Conservation (phyloP, 2,113 vertebrate species). For the Paracanthobrama guichenoti region DNA sequence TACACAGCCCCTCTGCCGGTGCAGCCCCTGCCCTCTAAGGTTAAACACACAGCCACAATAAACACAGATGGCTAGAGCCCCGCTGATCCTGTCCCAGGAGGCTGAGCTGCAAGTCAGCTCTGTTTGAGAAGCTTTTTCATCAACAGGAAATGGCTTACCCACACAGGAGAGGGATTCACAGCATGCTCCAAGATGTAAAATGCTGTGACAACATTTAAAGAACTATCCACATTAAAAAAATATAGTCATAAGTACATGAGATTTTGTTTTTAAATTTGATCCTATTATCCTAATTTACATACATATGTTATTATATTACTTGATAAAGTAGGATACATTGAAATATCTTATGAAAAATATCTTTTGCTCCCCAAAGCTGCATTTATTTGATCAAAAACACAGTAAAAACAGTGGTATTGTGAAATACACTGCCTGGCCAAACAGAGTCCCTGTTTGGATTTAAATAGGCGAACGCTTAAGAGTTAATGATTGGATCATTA, state of each 20-base stretch:
- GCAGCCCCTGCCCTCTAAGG: background rate
- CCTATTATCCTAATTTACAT: background rate
- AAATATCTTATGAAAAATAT: background rate
- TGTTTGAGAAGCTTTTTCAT: conserved; percentile 8
- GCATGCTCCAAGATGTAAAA: background rate
- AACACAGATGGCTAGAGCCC: conserved; percentile 9
- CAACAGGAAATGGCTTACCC: background rate
- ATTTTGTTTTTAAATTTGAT: no score
- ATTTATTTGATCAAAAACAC: background rate
- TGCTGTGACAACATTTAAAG: background rate
- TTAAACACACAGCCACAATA: conserved; percentile 31
- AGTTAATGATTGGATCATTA: no score
- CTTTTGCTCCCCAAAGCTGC: background rate
- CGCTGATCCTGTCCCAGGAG: background rate
- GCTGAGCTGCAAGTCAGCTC: background rate
- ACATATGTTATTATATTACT: background rate
- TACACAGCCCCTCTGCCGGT: conserved; percentile 13
- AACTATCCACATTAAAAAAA: background rate
- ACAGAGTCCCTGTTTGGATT: no score
- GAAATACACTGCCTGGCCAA: background rate
- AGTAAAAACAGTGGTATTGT: background rate
- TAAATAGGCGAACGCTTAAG: no score
- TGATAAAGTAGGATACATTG: background rate
- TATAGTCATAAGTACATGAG: background rate
- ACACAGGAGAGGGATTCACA: background rate